These are phyloP conservation scores for Bradypus variegatus DNA, from an alignment of 2,797 vertebrate species.

Conservation along the genomic window DNA sequence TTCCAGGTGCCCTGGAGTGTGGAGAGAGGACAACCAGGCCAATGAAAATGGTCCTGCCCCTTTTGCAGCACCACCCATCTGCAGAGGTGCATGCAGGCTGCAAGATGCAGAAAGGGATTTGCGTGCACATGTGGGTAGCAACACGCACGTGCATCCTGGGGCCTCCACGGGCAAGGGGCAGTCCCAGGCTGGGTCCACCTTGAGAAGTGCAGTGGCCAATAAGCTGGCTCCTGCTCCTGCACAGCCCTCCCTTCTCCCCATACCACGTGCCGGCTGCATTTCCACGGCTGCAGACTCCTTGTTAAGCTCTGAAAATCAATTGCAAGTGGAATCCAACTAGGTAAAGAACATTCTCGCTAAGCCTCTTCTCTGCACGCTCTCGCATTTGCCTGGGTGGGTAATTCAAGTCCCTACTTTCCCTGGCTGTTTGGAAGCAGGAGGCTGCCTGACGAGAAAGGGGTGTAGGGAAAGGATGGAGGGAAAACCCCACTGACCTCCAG, in stretches of 20 bases:
- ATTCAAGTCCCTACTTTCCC: background rate
- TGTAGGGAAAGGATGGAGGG: background rate
- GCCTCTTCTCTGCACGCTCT: background rate
- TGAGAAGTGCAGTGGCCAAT: slow-evolving; percentile 30
- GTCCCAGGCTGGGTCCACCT: slow-evolving; percentile 45
- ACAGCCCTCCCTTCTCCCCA: background rate
- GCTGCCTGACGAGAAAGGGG: background rate
- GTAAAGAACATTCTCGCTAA: background rate
- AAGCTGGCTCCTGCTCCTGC: background rate
- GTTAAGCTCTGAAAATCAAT: background rate
- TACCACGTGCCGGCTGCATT: background rate
- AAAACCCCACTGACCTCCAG: background rate
- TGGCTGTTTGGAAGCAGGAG: background rate
- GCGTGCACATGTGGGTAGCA: slow-evolving; percentile 41
- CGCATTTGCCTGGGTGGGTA: background rate
- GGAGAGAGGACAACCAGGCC: background rate
- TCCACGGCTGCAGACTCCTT: background rate
- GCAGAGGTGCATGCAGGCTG: background rate
- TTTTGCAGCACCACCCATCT: background rate
- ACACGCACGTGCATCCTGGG: background rate
- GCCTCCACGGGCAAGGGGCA: background rate
- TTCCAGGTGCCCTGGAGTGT: no score
- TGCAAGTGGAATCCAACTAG: background rate
- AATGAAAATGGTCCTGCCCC: slow-evolving; percentile 2
- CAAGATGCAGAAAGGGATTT: fast-evolving